Percentiles rank a stretch among this genome's conserved stretches.
phyloP scores from a whole-genome alignment of 2,113 vertebrate species.

The Hippotragus niger region DNA sequence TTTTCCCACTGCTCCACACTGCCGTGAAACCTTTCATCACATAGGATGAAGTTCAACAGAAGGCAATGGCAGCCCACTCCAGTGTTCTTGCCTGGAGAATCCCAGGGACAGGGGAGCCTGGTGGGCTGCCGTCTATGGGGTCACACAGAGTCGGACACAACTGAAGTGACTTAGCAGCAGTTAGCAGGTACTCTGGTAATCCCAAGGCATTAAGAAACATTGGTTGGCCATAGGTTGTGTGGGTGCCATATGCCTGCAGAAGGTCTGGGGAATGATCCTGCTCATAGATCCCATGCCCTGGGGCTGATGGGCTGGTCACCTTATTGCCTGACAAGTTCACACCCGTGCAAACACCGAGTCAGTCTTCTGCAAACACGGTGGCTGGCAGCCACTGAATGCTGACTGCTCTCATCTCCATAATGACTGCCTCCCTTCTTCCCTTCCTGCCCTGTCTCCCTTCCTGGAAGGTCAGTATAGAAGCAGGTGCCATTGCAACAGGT shows the following conservation, averaged over 20 bases:
- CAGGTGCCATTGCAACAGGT: neutral
- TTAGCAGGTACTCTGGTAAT: neutral
- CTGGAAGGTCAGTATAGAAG: neutral
- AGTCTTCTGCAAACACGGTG: accelerated
- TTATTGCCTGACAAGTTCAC: neutral
- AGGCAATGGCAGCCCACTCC: too few species aligned
- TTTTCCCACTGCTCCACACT: neutral
- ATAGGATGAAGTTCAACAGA: neutral
- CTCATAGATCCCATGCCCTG: neutral
- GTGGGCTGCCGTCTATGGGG: too few species aligned
- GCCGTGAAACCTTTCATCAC: too few species aligned
- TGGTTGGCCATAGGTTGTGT: accelerated
- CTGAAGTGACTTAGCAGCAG: too few species aligned
- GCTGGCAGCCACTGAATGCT: neutral
- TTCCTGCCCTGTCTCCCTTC: neutral
- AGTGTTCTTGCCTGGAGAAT: too few species aligned
- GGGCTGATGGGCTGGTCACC: too few species aligned
- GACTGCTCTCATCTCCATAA: neutral
- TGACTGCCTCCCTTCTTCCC: neutral
- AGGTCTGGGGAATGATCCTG: neutral
- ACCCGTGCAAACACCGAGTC: neutral
- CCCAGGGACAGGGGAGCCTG: too few species aligned
- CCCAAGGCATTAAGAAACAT: neutral
- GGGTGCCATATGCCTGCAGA: neutral
- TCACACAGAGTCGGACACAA: too few species aligned